These are phyloP conservation scores for Myotis planiceps DNA, from an alignment of 2,797 vertebrate genomes.

Conservation along the genomic window DNA sequence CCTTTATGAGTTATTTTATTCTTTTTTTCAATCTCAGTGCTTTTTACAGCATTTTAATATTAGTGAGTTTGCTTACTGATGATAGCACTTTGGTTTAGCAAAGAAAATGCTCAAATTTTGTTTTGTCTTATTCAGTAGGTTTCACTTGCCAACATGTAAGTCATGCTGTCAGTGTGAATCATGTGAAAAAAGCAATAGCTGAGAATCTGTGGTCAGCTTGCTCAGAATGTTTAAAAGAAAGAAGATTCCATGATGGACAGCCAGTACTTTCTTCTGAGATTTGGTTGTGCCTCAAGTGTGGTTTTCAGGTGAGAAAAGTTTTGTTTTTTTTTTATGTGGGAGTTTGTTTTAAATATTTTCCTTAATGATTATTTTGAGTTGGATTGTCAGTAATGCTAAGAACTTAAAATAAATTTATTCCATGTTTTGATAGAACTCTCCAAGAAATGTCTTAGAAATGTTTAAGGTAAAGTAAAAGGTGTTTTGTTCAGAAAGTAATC, in stretches of 20 bases:
- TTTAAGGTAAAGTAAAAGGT: conserved; percentile 23
- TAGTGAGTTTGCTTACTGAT: background rate
- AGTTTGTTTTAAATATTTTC: background rate
- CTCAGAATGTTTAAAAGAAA: conserved; percentile 94
- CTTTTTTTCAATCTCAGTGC: background rate
- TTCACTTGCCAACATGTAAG: conserved; percentile 95
- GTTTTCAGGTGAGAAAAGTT: conserved; percentile 91
- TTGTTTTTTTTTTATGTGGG: background rate
- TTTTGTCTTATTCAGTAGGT: conserved; percentile 83
- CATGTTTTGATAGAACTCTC: background rate
- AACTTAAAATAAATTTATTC: conserved; percentile 28
- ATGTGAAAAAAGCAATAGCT: conserved; percentile 93
- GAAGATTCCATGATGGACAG: conserved; percentile 91
- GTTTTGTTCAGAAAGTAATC: conserved; percentile 11
- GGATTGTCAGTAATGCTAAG: background rate
- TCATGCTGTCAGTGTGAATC: conserved; percentile 94
- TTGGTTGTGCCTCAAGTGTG: conserved; percentile 96
- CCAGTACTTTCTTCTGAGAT: conserved; percentile 89
- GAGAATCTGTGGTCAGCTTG: conserved; percentile 94
- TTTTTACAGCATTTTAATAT: conserved; percentile 37
- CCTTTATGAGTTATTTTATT: background rate
- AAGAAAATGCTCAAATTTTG: background rate
- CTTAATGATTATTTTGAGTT: conserved; percentile 28
- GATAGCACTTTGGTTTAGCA: background rate
- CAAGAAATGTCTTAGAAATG: background rate